These are phyloP conservation scores for Oophaga sylvatica DNA, from an alignment of 2,797 vertebrate species.

Conservation along the genomic window DNA sequence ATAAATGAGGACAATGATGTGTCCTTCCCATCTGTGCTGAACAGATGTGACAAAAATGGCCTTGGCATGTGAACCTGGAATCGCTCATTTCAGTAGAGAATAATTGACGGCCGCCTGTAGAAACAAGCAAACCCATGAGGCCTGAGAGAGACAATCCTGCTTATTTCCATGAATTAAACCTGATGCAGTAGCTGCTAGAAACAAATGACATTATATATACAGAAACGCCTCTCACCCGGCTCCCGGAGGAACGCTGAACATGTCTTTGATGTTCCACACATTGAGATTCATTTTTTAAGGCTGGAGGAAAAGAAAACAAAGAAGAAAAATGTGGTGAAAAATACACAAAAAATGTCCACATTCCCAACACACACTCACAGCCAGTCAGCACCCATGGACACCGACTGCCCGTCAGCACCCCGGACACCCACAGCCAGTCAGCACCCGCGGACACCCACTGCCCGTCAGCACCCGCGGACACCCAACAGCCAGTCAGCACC, in stretches of 20 bases:
- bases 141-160: neutral
- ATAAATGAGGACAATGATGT: neutral
- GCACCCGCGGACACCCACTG: too few relatives aligned
- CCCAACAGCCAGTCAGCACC: too few relatives aligned
- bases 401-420: too few relatives aligned
- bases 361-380: too few relatives aligned
- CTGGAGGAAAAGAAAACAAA: constrained; percentile 48
- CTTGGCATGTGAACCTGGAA: neutral
- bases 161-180: neutral
- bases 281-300: constrained; percentile 73
- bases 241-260: constrained; percentile 72
- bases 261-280: constrained; percentile 79
- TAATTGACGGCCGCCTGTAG: neutral
- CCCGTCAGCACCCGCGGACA: too few relatives aligned
- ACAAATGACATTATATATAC: constrained; percentile 44
- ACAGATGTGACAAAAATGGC: neutral
- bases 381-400: too few relatives aligned
- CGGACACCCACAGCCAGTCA: too few relatives aligned
- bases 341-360: neutral
- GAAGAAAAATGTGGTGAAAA: neutral
- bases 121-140: neutral
- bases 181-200: neutral
- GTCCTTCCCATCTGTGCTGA: neutral
- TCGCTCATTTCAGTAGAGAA: neutral
- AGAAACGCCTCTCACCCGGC: constrained; percentile 69